Evolutionary conservation across 2,113 vertebrate genomes (phyloP).

Genomic region (Zosterops pallidus): DNA sequence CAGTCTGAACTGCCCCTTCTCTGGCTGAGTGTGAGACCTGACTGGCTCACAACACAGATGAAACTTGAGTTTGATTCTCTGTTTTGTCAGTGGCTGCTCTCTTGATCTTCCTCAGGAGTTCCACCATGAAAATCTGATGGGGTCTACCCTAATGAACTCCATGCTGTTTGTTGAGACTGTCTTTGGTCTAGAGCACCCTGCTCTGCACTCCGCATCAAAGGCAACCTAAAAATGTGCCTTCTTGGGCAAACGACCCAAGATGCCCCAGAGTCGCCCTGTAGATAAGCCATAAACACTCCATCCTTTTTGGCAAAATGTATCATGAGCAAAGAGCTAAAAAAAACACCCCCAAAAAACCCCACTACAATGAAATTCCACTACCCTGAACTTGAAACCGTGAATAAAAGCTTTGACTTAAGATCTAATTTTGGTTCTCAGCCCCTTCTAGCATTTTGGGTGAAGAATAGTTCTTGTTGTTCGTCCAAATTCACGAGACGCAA

Average conservation of each 20-base stretch:
- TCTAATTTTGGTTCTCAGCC: slow-evolving; percentile 23
- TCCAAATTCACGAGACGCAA: not conserved
- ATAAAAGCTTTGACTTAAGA: slow-evolving; percentile 14
- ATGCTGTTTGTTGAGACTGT: not conserved
- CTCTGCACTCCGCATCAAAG: not conserved
- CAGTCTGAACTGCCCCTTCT: not conserved
- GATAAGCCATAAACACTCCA: not conserved
- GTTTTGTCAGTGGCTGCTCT: not conserved
- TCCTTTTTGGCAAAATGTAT: not conserved
- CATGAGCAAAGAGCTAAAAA: not conserved
- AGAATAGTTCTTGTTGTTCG: slow-evolving; percentile 9
- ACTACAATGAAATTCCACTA: not conserved
- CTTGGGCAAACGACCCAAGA: not conserved
- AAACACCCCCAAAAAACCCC: too few relatives aligned
- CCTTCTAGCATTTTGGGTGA: not conserved
- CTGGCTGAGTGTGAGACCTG: not conserved
- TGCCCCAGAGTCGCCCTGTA: not conserved
- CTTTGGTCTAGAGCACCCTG: not conserved
- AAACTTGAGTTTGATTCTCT: not conserved
- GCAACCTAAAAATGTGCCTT: not conserved
- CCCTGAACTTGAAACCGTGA: not conserved
- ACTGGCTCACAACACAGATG: not conserved
- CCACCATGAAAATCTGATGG: not conserved
- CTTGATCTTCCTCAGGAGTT: not conserved
- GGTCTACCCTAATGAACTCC: not conserved